Evolutionary conservation across 2,888 invertebrate genomes (phyloP).

Genomic region (Nemoura dubitans): DNA sequence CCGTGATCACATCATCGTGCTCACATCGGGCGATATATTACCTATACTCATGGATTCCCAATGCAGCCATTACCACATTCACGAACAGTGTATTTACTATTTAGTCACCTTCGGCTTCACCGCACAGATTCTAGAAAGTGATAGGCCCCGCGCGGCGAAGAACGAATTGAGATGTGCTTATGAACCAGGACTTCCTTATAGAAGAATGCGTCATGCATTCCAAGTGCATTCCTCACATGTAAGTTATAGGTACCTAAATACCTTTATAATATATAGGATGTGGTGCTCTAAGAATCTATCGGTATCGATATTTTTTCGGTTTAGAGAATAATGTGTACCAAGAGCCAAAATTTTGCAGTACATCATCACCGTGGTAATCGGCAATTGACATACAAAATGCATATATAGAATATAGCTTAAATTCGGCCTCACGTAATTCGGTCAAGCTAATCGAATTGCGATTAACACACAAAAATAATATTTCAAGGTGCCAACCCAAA

Average conservation of each 20-base stretch:
- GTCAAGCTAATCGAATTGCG: background rate
- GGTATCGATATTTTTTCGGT: no score
- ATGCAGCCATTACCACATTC: background rate
- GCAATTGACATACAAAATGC: background rate
- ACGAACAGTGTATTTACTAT: background rate
- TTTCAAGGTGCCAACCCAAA: background rate
- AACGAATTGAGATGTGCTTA: background rate
- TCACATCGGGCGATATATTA: no score
- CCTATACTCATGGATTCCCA: background rate
- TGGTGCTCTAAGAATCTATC: no score
- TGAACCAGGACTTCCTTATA: slow-evolving; percentile 14
- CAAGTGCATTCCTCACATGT: slow-evolving; percentile 24
- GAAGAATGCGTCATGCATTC: slow-evolving; percentile 20
- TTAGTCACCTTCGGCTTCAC: background rate
- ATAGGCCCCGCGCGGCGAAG: background rate
- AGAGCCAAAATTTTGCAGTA: no score
- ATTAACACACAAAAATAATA: background rate
- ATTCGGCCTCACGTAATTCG: background rate
- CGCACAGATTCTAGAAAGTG: background rate
- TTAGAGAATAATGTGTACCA: no score
- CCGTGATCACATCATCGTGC: no score
- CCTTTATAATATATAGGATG: no score
- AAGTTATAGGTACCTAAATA: no score
- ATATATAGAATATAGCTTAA: no score
- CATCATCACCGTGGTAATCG: no score